Evolutionary conservation across 2,888 invertebrate genomes (phyloP), one percentile per base, ranked within the genome.

Genomic region (Meiosimyza platycephala): DNA sequence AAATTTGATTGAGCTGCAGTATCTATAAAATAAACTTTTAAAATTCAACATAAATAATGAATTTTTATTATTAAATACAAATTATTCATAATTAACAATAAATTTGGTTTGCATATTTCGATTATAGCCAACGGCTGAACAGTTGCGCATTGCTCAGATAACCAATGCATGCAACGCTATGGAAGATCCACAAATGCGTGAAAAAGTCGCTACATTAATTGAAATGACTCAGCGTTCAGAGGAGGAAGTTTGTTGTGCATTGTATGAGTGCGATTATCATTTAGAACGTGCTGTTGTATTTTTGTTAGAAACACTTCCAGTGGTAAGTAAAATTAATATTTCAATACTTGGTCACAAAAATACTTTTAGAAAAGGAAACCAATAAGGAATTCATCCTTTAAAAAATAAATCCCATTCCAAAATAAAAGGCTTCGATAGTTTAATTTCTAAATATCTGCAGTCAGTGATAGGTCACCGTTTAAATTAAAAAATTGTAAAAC

Each of bases 251-350:
- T 94, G 94, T 83, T 93, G 95, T 85, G 97, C 97, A 75, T 91
- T 98, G 73, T 95, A 97, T 86, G 97, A 98, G 89, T 94, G 94
- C 83, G 95, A 97, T 88, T 93, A 95, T 86, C 96, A 98, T 88
- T 89, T 94, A 85, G 92, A 93, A 80, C 91, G 91, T 83, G 97
- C 88, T 72, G 88, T 85, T 76, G 85, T 84, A 78, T 87, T 86
- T 81, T 82, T 88, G 70, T 81, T 88, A 64, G 88, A 88, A 78
- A 84, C 84, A 76, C 81, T 88, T 78, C 87, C 88, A 80, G 85
- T 86, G 81, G 88, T 85, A 73, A 79, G 82, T 80, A 47, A 28
- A 28, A 28, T 28, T 4, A 28, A 28, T 28, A 3, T 4, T 28
- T 28, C 28, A 28, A 28, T 28, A 28, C 28, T 22, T 22, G 22